A percentile compares a stretch with the other conserved stretches of the same genome.
Conservation (phyloP, 2,797 vertebrate species). For the Knipowitschia caucasica region DNA sequence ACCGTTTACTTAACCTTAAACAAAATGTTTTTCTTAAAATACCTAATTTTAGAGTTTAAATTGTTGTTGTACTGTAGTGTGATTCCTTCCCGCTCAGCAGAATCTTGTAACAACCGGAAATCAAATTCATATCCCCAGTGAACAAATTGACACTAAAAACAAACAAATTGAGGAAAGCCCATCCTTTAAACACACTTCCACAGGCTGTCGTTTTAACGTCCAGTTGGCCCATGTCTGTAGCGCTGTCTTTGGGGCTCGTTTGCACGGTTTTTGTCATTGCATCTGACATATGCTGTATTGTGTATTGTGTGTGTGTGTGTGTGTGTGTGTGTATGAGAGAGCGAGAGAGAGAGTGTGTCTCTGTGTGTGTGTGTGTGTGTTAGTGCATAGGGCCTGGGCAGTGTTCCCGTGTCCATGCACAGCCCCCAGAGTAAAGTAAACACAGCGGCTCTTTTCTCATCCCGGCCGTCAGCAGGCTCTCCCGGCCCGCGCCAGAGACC, state of each 20-base stretch:
- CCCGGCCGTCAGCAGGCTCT: constrained; percentile 77
- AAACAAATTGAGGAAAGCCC: background rate
- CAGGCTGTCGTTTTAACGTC: background rate
- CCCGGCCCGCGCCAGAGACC: constrained; percentile 73
- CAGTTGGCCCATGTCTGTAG: constrained; percentile 14
- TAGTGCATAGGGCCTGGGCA: constrained; percentile 81
- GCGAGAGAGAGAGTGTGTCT: too few relatives aligned
- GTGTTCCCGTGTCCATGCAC: constrained; percentile 90
- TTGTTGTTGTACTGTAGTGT: background rate
- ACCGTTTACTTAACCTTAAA: too few relatives aligned
- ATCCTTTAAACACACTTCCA: constrained; percentile 1
- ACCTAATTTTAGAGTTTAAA: background rate
- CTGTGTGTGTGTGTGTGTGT: constrained; percentile 37
- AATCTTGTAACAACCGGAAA: background rate
- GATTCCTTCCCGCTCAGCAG: background rate
- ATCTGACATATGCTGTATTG: constrained; percentile 48
- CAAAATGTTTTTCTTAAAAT: too few relatives aligned
- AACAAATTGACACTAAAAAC: background rate
- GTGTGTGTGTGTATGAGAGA: constrained; percentile 63
- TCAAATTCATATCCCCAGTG: background rate
- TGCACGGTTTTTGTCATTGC: constrained; percentile 49
- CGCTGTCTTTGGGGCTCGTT: constrained; percentile 41
- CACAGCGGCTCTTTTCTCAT: constrained; percentile 86
- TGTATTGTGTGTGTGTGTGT: constrained; percentile 40
- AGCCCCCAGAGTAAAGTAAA: constrained; percentile 92